Conservation (phyloP, 2,797 vertebrate genomes). For the Gila robusta region DNA sequence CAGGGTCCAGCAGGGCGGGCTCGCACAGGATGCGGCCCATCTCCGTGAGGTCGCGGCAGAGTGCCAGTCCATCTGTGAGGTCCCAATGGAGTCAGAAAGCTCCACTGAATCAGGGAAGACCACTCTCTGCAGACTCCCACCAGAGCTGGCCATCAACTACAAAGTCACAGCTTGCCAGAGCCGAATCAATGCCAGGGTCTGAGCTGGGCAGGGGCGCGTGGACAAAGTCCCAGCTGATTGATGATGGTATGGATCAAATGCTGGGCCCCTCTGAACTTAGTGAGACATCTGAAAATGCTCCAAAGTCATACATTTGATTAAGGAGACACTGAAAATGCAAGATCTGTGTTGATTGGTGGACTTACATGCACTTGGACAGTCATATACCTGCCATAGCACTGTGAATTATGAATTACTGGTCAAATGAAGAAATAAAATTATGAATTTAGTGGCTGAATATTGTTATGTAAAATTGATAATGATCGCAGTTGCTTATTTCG, state of each 20-base stretch:
- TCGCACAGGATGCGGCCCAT: slow-evolving; percentile 53
- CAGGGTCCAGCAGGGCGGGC: slow-evolving; percentile 58
- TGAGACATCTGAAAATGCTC: slow-evolving; percentile 59
- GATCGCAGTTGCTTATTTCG: not conserved
- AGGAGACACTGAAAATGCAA: not conserved
- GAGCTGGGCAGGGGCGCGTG: slow-evolving; percentile 66
- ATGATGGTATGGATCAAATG: slow-evolving; percentile 59
- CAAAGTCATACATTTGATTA: slow-evolving; percentile 74
- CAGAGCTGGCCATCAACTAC: slow-evolving; percentile 65
- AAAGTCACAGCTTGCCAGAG: slow-evolving; percentile 72
- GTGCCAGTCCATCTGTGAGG: slow-evolving; percentile 12
- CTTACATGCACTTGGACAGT: slow-evolving; percentile 18
- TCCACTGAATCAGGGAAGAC: slow-evolving; percentile 22
- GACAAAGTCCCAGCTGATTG: slow-evolving; percentile 74
- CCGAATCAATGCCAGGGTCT: slow-evolving; percentile 56
- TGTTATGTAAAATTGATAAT: not conserved
- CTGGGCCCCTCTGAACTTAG: slow-evolving; percentile 41
- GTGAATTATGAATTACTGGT: not conserved
- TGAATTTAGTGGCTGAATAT: not conserved
- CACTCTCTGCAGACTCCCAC: slow-evolving; percentile 65
- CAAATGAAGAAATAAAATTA: slow-evolving; percentile 6
- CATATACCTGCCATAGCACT: not conserved
- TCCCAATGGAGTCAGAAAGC: slow-evolving; percentile 60
- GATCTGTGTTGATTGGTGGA: not conserved
- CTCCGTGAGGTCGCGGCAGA: slow-evolving; percentile 53